Percentiles rank a stretch among this genome's conserved stretches.
Conservation (phyloP, 2,797 vertebrate genomes). For the Spinus pinus region DNA sequence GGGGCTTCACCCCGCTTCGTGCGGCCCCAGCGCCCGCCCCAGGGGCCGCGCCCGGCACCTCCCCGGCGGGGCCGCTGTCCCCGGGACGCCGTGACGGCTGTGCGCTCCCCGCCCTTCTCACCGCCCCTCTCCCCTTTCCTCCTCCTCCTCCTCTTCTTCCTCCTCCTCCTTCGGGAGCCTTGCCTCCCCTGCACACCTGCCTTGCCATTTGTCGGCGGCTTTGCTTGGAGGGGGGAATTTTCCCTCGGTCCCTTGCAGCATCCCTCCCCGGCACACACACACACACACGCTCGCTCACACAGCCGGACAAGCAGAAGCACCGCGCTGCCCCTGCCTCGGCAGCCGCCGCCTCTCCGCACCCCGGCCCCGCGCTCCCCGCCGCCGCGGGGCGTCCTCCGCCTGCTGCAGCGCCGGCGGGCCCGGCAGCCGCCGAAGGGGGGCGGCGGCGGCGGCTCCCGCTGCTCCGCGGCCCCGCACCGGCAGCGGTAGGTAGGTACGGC, state of each 20-base stretch:
- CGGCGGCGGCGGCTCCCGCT: not conserved
- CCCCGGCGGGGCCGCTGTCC: not conserved
- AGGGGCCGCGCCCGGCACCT: not conserved
- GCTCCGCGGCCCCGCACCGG: conserved; percentile 16
- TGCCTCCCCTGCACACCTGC: conserved; percentile 38
- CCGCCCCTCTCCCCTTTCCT: not conserved
- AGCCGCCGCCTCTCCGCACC: conserved; percentile 9
- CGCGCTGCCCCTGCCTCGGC: not conserved
- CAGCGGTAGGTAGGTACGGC: not conserved
- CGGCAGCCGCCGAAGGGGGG: not conserved
- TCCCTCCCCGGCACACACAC: conserved; percentile 26
- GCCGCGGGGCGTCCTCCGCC: conserved; percentile 71
- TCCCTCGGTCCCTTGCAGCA: conserved; percentile 71
- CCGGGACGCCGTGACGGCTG: not conserved
- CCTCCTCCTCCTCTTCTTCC: not conserved
- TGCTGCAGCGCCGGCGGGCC: not conserved
- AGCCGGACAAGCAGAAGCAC: not conserved
- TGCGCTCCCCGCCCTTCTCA: not conserved
- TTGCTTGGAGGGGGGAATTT: conserved; percentile 66
- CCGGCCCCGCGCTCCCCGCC: conserved; percentile 38
- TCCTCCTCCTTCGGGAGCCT: conserved; percentile 13
- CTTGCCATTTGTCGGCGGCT: conserved; percentile 51
- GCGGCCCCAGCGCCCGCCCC: not conserved
- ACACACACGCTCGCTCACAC: not conserved
- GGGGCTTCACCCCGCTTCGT: not conserved